These are phyloP conservation scores for Leistus spinibarbis DNA, from an alignment of 2,888 invertebrate species.

Conservation along the genomic window DNA sequence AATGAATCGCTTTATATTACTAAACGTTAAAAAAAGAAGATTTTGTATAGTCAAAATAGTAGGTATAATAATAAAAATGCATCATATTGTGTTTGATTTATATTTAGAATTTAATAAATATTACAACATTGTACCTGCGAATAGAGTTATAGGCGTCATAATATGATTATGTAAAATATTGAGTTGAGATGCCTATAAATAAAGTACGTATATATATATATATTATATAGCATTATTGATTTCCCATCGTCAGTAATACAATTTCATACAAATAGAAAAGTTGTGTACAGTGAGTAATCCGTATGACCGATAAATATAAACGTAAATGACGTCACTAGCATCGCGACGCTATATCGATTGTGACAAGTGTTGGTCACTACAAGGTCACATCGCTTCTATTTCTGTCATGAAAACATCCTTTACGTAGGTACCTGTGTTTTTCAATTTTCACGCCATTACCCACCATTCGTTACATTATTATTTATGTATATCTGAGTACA, in stretches of 20 bases:
- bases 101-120: too few relatives aligned
- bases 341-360: slow-evolving; percentile 10
- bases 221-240: too few relatives aligned
- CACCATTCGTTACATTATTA: too few relatives aligned
- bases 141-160: neutral
- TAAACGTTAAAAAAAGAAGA: too few relatives aligned
- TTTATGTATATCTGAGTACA: neutral
- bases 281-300: neutral
- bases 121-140: neutral
- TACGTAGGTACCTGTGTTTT: neutral
- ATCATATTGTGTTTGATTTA: too few relatives aligned
- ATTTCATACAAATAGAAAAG: neutral
- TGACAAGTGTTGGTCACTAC: slow-evolving; percentile 12
- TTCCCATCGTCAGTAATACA: neutral
- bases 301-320: neutral
- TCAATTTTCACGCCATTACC: neutral
- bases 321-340: slow-evolving; percentile 6
- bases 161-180: neutral
- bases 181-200: neutral
- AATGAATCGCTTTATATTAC: too few relatives aligned
- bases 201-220: too few relatives aligned
- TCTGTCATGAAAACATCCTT: slow-evolving; percentile 19
- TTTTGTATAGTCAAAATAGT: too few relatives aligned
- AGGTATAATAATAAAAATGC: too few relatives aligned
- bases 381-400: slow-evolving; percentile 12